Base-by-base conservation (phyloP, 2,888 invertebrate species). In the Cepaea hortensis region DNA sequence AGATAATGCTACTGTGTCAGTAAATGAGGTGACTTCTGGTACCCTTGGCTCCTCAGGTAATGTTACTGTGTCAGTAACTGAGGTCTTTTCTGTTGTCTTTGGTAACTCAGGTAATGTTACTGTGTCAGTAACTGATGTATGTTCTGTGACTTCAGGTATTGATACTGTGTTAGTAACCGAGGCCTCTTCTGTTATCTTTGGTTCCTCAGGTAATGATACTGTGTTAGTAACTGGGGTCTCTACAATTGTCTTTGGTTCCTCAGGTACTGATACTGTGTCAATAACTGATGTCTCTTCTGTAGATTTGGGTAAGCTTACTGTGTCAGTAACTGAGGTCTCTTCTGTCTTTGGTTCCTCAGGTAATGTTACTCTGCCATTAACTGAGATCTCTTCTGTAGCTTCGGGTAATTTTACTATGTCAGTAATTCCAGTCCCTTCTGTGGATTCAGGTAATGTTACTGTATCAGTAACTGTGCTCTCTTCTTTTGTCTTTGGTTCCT, bases 261-360 rank as follows among this genome's bases (percentile, higher is more conserved):
- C 11, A 72, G 77, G 77, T 48, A 48, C 18, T 3, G 55, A 7
- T 77, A 55, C 77, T 77, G 77, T 62, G 3, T 81, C 65, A 23
- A 23, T 62, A 70, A 11, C 35, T 65, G 82, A 70, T 35, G 46
- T 46, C 11, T 15, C 20, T 55, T 55, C 55, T 9, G 55, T 55
- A 35, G 35, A 6, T 55, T 55, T 3, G 2, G 55, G 6, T 55
- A 11, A 6, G 55, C 7, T 55, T 55, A 81, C 62, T 23, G 18
- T 35, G 15, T 81, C 81, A 15, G 81, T 81, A 35, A 81, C 23
- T 65, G 62, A 20, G 23, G 46, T 62, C 23, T 81, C 68, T 68
- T 68, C 81, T 35, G 35, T 35, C 35, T 35, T 35, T 65, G 61
- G 35, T 13, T 65, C 18, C 5, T 48, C 48, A 35, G 18, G n/a